Conservation (phyloP, 2,888 invertebrate species). For the Macrophya alboannulata region DNA sequence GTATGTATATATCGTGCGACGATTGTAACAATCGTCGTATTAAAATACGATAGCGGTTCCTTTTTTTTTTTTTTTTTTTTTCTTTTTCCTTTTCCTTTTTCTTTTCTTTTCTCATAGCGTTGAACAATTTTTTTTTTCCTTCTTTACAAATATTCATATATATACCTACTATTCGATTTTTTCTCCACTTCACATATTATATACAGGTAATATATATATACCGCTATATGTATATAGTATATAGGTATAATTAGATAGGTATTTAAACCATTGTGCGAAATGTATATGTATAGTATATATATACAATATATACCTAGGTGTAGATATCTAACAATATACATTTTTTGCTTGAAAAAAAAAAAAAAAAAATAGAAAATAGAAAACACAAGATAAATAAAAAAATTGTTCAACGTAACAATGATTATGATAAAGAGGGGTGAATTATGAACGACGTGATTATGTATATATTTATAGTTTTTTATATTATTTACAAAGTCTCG, state of each 20-base stretch:
- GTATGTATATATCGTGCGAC: not conserved
- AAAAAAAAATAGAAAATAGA: too few species aligned
- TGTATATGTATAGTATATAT: too few species aligned
- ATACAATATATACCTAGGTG: too few species aligned
- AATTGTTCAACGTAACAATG: too few species aligned
- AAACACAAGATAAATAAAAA: too few species aligned
- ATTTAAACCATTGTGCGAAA: not conserved
- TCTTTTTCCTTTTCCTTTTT: not conserved
- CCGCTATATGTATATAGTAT: not conserved
- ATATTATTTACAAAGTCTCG: not conserved
- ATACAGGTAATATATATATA: not conserved
- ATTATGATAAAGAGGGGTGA: too few species aligned
- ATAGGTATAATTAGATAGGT: not conserved
- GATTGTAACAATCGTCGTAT: not conserved
- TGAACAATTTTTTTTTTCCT: constrained; percentile 6
- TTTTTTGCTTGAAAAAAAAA: too few species aligned
- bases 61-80: not conserved
- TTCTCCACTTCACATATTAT: not conserved
- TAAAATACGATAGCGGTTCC: not conserved
- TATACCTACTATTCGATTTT: not conserved
- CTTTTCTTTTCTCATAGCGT: not conserved
- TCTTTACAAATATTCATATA: too few species aligned
- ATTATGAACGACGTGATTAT: not conserved
- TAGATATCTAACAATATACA: too few species aligned
- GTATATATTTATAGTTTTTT: not conserved